Percentiles rank a stretch among this genome's conserved stretches.
These are phyloP conservation scores for Aspidapion aeneum DNA, from an alignment of 2,888 invertebrate genomes.

Conservation along the genomic window DNA sequence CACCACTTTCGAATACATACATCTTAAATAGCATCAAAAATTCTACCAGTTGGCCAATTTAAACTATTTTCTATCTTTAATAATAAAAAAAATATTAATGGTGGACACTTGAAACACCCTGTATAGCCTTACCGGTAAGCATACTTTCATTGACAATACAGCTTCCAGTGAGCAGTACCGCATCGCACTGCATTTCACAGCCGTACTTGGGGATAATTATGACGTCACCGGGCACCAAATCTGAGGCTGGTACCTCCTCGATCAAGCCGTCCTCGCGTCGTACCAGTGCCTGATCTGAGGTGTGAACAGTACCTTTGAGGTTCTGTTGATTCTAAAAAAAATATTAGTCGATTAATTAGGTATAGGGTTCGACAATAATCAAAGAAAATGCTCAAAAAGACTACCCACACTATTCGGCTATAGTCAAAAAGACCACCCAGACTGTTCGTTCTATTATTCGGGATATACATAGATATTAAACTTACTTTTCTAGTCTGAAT, in stretches of 20 bases:
- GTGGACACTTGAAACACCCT: too few relatives aligned
- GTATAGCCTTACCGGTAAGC: conserved; percentile 92
- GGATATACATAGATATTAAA: too few relatives aligned
- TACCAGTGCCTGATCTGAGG: conserved; percentile 64
- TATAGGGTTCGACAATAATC: too few relatives aligned
- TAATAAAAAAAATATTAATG: too few relatives aligned
- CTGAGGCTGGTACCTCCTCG: conserved; percentile 63
- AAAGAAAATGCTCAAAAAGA: too few relatives aligned
- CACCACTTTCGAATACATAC: too few relatives aligned
- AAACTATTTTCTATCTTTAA: too few relatives aligned
- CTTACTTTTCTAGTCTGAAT: conserved; percentile 80
- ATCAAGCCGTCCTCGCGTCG: conserved; percentile 50
- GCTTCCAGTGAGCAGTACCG: conserved; percentile 78
- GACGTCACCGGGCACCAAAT: conserved; percentile 86
- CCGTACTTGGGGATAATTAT: conserved; percentile 79
- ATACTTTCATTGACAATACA: conserved; percentile 94
- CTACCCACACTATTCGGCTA: too few relatives aligned
- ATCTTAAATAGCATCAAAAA: too few relatives aligned
- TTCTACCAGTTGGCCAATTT: too few relatives aligned
- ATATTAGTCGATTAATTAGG: conserved; percentile 1
- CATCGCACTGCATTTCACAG: conserved; percentile 89
- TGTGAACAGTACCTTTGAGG: conserved; percentile 80
- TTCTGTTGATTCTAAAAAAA: conserved; percentile 77
- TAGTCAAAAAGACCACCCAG: too few relatives aligned
- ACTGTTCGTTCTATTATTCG: too few relatives aligned